Conservation (phyloP, 2,888 invertebrate species). For the Chesias legatella region DNA sequence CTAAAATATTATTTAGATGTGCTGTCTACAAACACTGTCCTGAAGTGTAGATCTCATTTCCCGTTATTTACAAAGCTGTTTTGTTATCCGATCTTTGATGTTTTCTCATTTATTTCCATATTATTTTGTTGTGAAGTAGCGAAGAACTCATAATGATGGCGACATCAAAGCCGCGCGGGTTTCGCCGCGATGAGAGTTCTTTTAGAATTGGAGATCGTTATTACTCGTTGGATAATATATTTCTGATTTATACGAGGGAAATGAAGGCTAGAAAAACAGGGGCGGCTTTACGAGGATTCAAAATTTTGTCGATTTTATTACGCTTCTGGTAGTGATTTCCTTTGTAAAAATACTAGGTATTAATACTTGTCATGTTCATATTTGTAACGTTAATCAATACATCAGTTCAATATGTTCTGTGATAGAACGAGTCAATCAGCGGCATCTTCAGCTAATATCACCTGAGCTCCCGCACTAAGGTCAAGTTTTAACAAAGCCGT, state of each 20-base stretch:
- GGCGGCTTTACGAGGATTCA: slow-evolving; percentile 1
- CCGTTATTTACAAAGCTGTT: slow-evolving; percentile 46
- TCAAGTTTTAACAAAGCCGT: no score
- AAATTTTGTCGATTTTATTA: no score
- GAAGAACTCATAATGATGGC: slow-evolving; percentile 37
- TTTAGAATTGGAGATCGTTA: slow-evolving; percentile 63
- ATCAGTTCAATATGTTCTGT: no score
- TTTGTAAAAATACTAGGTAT: no score
- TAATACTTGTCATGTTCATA: no score
- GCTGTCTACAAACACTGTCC: slow-evolving; percentile 9
- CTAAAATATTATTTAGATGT: no score
- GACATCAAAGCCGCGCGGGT: slow-evolving; percentile 42
- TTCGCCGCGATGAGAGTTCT: slow-evolving; percentile 51
- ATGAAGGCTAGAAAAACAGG: slow-evolving; percentile 20
- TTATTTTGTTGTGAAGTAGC: slow-evolving; percentile 53
- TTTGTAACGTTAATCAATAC: no score
- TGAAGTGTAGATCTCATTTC: slow-evolving; percentile 31
- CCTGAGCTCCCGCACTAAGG: no score
- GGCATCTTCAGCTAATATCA: no score
- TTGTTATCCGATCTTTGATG: slow-evolving; percentile 42
- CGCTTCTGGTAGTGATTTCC: no score
- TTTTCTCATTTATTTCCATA: slow-evolving; percentile 72
- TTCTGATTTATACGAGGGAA: slow-evolving; percentile 31
- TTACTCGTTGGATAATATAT: slow-evolving; percentile 57
- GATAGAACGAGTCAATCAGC: no score